These are phyloP conservation scores for Eretmochelys imbricata DNA, from an alignment of 2,113 vertebrate species.

Conservation along the genomic window DNA sequence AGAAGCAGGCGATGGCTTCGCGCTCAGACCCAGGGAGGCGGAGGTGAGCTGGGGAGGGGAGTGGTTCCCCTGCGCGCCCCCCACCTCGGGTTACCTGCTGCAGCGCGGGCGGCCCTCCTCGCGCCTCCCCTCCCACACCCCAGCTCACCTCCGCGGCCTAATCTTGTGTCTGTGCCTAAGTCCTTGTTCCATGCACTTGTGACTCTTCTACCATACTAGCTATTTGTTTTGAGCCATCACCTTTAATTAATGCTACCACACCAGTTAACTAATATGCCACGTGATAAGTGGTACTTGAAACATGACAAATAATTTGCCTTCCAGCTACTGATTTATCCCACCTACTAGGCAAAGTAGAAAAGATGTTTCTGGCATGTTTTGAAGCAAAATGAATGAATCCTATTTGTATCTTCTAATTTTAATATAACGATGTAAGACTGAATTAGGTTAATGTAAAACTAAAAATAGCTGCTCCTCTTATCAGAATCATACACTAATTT, in stretches of 20 bases:
- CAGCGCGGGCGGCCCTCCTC: too few species aligned
- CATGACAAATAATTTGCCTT: background rate
- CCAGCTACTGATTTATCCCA: background rate
- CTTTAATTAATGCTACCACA: background rate
- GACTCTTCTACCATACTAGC: fast-evolving
- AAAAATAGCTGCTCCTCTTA: slow-evolving; percentile 66
- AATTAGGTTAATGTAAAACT: slow-evolving; percentile 25
- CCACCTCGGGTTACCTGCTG: too few species aligned
- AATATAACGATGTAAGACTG: slow-evolving; percentile 53
- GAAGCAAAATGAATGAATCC: background rate
- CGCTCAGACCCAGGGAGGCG: too few species aligned
- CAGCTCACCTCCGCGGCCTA: background rate
- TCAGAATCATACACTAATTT: slow-evolving; percentile 49
- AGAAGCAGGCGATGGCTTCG: too few species aligned
- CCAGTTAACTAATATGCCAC: fast-evolving
- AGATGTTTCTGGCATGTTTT: background rate
- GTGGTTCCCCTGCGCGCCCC: too few species aligned
- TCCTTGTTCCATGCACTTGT: fast-evolving
- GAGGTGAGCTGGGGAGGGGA: too few species aligned
- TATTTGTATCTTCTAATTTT: slow-evolving; percentile 24
- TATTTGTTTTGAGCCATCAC: fast-evolving
- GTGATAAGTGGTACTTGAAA: background rate
- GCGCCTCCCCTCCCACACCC: too few species aligned
- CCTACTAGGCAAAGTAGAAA: background rate
- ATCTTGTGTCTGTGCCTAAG: background rate